A percentile compares a stretch with the other conserved stretches of the same genome.
Conservation (phyloP, 2,113 vertebrate genomes). For the Sceloporus tristichus region DNA sequence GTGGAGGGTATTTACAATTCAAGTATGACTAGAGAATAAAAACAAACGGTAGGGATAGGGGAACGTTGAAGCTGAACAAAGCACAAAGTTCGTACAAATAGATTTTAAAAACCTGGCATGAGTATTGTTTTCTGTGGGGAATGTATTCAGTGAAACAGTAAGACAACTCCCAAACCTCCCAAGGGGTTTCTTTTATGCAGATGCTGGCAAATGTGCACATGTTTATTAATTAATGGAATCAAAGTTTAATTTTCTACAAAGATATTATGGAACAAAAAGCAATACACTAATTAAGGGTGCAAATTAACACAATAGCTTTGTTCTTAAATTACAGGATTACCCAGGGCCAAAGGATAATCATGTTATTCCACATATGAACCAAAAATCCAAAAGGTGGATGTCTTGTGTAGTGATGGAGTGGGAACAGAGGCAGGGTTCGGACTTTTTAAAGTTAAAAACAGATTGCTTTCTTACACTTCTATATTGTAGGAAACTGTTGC, state of each 20-base stretch:
- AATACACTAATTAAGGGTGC: constrained; percentile 59
- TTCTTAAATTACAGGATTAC: constrained; percentile 46
- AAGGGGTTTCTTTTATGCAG: constrained; percentile 31
- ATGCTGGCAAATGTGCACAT: constrained; percentile 3
- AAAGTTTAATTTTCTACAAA: constrained; percentile 55
- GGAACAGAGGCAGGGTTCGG: neutral
- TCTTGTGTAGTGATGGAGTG: neutral
- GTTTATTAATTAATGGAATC: constrained; percentile 50
- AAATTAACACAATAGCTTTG: constrained; percentile 62
- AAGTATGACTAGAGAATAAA: neutral
- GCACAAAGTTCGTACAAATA: fast-evolving
- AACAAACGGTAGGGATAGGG: neutral
- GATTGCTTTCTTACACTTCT: neutral
- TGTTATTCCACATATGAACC: constrained; percentile 35
- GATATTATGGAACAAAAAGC: constrained; percentile 45
- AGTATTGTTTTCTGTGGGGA: fast-evolving
- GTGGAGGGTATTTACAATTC: neutral
- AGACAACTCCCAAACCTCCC: neutral
- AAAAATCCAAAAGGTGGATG: neutral
- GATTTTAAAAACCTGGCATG: fast-evolving
- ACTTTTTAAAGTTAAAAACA: constrained; percentile 6
- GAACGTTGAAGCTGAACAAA: neutral
- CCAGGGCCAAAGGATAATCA: neutral
- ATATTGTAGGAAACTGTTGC: neutral
- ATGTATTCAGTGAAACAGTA: neutral